phyloP scores from a whole-genome alignment of 23 tunicate species.

The Trididemnum nubilum region DNA sequence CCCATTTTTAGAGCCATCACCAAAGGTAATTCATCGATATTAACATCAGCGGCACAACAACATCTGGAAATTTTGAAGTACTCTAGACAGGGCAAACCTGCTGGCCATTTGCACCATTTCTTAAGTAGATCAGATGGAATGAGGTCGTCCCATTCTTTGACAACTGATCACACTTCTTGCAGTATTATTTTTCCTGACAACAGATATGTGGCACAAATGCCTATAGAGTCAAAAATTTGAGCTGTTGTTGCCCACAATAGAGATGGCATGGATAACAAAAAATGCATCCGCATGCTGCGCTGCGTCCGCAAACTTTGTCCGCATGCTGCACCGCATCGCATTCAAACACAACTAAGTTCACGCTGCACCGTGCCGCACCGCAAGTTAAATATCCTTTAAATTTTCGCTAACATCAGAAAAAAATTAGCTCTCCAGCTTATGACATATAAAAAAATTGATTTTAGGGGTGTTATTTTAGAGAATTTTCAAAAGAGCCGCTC shows the following conservation, averaged over 20 bases:
- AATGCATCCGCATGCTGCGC: too few species aligned
- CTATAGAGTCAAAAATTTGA: slow-evolving; percentile 22
- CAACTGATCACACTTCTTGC: not conserved
- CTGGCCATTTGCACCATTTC: slow-evolving; percentile 4
- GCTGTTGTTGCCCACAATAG: slow-evolving; percentile 26
- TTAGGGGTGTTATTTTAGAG: too few species aligned
- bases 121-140: slow-evolving; percentile 1
- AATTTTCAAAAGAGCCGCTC: too few species aligned
- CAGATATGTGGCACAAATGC: slow-evolving; percentile 23
- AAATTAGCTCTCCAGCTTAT: too few species aligned
- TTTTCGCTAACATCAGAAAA: too few species aligned
- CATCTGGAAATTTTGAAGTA: not conserved
- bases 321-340: too few species aligned
- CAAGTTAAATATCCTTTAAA: too few species aligned
- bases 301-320: too few species aligned
- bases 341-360: too few species aligned
- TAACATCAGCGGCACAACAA: not conserved
- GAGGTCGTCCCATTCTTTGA: slow-evolving; percentile 7
- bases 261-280: too few species aligned
- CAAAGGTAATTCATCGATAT: slow-evolving; percentile 12
- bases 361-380: too few species aligned
- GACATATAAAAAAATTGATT: too few species aligned
- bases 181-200: not conserved
- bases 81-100: slow-evolving; percentile 15
- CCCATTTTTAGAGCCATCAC: slow-evolving; percentile 20